Base-by-base conservation (phyloP, 2,888 invertebrate genomes). In the Acanthosoma haemorrhoidale region DNA sequence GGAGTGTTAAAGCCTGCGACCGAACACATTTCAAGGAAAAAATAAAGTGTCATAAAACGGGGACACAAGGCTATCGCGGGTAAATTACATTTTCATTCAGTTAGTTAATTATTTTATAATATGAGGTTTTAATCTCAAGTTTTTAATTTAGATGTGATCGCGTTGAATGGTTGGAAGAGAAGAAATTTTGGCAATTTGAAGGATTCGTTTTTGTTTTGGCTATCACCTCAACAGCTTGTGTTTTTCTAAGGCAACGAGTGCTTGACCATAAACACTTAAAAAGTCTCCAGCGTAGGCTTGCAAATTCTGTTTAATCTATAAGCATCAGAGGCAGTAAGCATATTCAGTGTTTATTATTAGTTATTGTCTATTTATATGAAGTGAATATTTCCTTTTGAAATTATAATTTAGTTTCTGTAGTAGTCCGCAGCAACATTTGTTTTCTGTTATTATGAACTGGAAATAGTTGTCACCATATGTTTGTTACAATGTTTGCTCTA, bases 11-110 rank as follows among this genome's bases (percentile, higher is more conserved):
- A 67, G 90, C 91, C 57, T 94, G 94, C 77, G 86, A 89, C 72
- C 88, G 89, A 76, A 91, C 92, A 2, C 88, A 90, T 78, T 91
- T 88, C 78, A 93, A 92, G 78, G 93, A 94, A 82, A 85, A 90
- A 71, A 78, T 94, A 11, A 87, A 86, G 77, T 94, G 94, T 81
- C 85, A 87, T 76, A 89, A 87, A 43, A 77, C 79, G 80, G 92
- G 92, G 18, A 88, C 91, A 82, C 88, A 86, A 71, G 88, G 90
- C 9, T 89, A 89, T 5, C 85, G 91, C 81, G 92, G 87, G 88
- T 88, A 81, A 75, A 69, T 2, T 34, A 3, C 18, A 15, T 8
- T 38, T 38, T 38, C 11, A 11, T n/a, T 38, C 18, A 32, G 16
- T 32, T 13, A 36, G 36, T 36, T 9, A 9, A 36, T 32, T 38